Percentiles rank a stretch among this genome's conserved stretches.
These are phyloP conservation scores for Ammodytes dubius DNA, from an alignment of 2,113 vertebrate species.

Conservation along the genomic window DNA sequence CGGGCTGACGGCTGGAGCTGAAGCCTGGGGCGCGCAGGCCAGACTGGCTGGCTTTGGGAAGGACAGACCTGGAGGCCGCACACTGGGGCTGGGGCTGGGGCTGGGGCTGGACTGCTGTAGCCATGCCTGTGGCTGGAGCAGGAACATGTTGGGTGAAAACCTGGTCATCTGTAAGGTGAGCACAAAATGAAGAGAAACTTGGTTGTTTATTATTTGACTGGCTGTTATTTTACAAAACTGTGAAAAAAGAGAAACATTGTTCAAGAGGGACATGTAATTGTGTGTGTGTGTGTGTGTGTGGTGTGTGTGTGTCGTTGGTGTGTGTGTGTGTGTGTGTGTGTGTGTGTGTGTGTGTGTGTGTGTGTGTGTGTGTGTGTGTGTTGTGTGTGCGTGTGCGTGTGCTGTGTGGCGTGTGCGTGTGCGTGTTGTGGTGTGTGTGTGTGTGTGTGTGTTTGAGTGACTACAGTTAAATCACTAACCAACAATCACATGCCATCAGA, in stretches of 20 bases:
- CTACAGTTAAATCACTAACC: constrained; percentile 51
- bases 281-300: neutral
- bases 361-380: neutral
- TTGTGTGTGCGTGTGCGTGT: neutral
- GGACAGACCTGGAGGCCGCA: constrained; percentile 86
- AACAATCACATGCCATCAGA: constrained; percentile 14
- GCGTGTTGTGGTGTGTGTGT: neutral
- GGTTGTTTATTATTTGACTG: neutral
- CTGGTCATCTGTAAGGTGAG: constrained; percentile 66
- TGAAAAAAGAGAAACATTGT: neutral
- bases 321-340: neutral
- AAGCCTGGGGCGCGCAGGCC: constrained; percentile 94
- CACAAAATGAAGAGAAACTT: neutral
- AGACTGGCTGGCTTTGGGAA: constrained; percentile 90
- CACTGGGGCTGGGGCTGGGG: constrained; percentile 78
- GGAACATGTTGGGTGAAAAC: constrained; percentile 37
- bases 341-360: constrained; percentile 10
- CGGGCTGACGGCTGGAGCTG: constrained; percentile 89
- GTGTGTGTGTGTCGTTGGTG: constrained; percentile 17
- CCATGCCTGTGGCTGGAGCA: constrained; percentile 66
- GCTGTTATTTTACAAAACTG: neutral
- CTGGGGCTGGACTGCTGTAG: constrained; percentile 20
- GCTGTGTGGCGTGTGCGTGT: too few species aligned
- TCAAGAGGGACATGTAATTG: neutral
- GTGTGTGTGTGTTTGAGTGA: constrained; percentile 18